Evolutionary conservation across 2,888 invertebrate genomes (phyloP).

Genomic region (Ecliptopera silaceata): DNA sequence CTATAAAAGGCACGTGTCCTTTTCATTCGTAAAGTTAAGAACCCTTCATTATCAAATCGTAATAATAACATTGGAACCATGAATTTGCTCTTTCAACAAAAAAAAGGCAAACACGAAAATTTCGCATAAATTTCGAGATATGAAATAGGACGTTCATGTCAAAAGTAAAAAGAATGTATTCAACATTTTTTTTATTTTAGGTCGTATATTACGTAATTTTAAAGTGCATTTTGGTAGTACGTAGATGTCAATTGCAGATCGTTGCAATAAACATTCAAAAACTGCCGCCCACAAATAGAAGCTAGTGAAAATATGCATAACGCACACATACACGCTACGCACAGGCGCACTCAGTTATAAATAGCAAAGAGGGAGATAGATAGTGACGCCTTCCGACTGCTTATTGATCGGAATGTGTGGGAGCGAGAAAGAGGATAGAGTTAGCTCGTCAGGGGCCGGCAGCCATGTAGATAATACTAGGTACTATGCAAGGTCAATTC

Average conservation of each 20-base stretch:
- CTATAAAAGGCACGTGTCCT: too few species aligned
- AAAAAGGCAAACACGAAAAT: too few species aligned
- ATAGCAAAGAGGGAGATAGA: conserved; percentile 58
- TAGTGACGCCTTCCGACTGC: conserved; percentile 39
- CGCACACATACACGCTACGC: conserved; percentile 42
- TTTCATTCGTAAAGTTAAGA: background rate
- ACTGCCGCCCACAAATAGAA: conserved; percentile 24
- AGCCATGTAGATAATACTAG: conserved; percentile 62
- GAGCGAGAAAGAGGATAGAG: conserved; percentile 54
- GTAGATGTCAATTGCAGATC: background rate
- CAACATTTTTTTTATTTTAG: background rate
- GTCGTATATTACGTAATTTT: background rate
- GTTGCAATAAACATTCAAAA: conserved; percentile 3
- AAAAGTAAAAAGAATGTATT: too few species aligned
- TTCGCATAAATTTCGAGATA: too few species aligned
- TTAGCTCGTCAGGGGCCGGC: conserved; percentile 43
- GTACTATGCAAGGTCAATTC: conserved; percentile 66
- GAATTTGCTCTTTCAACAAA: background rate
- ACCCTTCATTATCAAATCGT: background rate
- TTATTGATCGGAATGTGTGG: conserved; percentile 58
- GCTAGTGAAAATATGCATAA: conserved; percentile 55
- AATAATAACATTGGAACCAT: background rate
- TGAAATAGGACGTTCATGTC: too few species aligned
- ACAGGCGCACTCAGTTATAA: conserved; percentile 55
- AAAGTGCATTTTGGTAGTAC: background rate